Conservation (phyloP, 2,797 vertebrate genomes). For the Sardinella longiceps region DNA sequence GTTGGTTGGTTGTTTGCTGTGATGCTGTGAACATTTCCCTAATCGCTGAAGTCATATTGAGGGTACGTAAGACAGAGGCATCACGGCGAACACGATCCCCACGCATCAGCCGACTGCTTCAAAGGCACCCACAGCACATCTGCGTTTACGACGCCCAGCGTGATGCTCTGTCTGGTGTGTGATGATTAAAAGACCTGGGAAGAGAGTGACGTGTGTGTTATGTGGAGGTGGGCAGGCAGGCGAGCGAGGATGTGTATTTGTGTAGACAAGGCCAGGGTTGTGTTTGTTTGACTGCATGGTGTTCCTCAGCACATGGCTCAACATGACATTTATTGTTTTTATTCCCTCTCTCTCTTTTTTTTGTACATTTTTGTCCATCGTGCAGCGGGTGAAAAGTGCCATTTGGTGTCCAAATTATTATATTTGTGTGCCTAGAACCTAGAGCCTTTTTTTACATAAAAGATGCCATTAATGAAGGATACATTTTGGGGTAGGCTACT, state of each 20-base stretch:
- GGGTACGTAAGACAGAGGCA: slow-evolving; percentile 35
- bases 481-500: too few relatives aligned
- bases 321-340: not conserved
- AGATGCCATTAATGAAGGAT: too few relatives aligned
- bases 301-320: not conserved
- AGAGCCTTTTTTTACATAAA: too few relatives aligned
- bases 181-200: not conserved
- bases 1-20: not conserved
- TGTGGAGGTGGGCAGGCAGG: not conserved
- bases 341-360: too few relatives aligned
- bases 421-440: too few relatives aligned
- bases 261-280: not conserved
- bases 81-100: not conserved
- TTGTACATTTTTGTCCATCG: not conserved
- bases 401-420: not conserved
- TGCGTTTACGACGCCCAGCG: not conserved
- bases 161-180: not conserved
- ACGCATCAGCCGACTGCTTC: slow-evolving; percentile 42
- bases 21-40: not conserved
- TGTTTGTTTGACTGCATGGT: not conserved
- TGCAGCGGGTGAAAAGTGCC: not conserved
- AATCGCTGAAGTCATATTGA: slow-evolving; percentile 51
- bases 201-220: not conserved
- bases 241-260: not conserved
- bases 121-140: slow-evolving; percentile 39